A percentile compares a stretch with the other conserved stretches of the same genome.
These are phyloP conservation scores for Zelostemma sp. DNA, from an alignment of 1,140 invertebrate genomes.

Conservation along the genomic window DNA sequence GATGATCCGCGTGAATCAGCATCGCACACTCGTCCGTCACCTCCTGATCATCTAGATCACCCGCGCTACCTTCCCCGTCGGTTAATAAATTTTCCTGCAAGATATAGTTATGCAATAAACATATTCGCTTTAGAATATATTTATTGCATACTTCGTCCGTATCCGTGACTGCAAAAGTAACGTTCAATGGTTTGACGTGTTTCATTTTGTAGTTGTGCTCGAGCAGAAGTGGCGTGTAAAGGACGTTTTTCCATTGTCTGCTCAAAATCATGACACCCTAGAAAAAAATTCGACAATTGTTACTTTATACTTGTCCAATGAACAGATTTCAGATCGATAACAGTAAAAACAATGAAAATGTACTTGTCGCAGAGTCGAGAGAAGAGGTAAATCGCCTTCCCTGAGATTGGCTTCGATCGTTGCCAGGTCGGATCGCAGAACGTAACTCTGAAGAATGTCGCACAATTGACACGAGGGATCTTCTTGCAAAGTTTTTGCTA, in stretches of 20 bases:
- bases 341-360: slow-evolving; percentile 14
- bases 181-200: slow-evolving; percentile 85
- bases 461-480: slow-evolving; percentile 96
- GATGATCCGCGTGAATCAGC: slow-evolving; percentile 77
- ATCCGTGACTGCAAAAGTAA: slow-evolving; percentile 88
- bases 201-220: slow-evolving; percentile 92
- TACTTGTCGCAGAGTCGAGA: slow-evolving; percentile 89
- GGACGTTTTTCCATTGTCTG: slow-evolving; percentile 96
- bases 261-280: slow-evolving; percentile 92
- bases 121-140: not conserved
- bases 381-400: slow-evolving; percentile 84
- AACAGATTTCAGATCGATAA: not conserved
- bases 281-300: slow-evolving; percentile 30
- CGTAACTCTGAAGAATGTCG: slow-evolving; percentile 88
- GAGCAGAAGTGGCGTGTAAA: slow-evolving; percentile 92
- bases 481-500: slow-evolving; percentile 93
- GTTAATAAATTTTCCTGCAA: slow-evolving; percentile 73
- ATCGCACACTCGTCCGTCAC: slow-evolving; percentile 89
- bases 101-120: not conserved
- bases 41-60: slow-evolving; percentile 76
- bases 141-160: slow-evolving; percentile 76
- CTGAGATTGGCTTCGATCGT: slow-evolving; percentile 88
- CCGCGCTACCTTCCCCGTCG: slow-evolving; percentile 74
- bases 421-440: slow-evolving; percentile 80
- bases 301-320: too few species aligned